A percentile compares a stretch with the other conserved stretches of the same genome.
Conservation (phyloP, 1,140 invertebrate genomes). For the Ladona fulva region DNA sequence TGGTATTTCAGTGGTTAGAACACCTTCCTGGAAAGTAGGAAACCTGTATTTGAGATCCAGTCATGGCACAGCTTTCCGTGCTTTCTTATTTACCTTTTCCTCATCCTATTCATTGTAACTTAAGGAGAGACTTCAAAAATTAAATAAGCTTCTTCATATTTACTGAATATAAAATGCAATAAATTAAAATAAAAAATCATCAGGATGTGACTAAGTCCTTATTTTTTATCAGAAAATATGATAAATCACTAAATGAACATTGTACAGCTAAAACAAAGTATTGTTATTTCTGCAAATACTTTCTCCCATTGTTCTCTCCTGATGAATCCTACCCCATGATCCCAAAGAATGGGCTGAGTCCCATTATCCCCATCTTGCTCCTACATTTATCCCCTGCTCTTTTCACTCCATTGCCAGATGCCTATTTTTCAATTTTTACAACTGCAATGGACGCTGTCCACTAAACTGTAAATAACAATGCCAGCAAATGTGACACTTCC, state of each 20-base stretch:
- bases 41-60: no score
- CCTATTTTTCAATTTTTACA: constrained; percentile 18
- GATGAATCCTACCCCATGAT: background rate
- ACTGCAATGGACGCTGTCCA: constrained; percentile 16
- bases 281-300: constrained; percentile 13
- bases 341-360: background rate
- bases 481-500: constrained; percentile 11
- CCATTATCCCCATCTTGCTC: background rate
- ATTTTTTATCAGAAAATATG: no score
- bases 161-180: no score
- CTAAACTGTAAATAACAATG: constrained; percentile 14
- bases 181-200: no score
- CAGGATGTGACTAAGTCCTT: no score
- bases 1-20: no score
- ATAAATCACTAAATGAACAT: constrained; percentile 14
- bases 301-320: background rate
- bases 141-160: no score
- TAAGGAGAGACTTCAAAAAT: no score
- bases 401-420: constrained; percentile 14
- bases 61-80: no score
- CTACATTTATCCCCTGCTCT: constrained; percentile 5
- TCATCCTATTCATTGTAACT: no score
- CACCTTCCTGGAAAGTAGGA: no score
- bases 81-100: no score
- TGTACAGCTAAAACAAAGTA: constrained; percentile 15